Evolutionary conservation across 2,113 vertebrate genomes (phyloP).

Genomic region (Psephotus haematonotus): DNA sequence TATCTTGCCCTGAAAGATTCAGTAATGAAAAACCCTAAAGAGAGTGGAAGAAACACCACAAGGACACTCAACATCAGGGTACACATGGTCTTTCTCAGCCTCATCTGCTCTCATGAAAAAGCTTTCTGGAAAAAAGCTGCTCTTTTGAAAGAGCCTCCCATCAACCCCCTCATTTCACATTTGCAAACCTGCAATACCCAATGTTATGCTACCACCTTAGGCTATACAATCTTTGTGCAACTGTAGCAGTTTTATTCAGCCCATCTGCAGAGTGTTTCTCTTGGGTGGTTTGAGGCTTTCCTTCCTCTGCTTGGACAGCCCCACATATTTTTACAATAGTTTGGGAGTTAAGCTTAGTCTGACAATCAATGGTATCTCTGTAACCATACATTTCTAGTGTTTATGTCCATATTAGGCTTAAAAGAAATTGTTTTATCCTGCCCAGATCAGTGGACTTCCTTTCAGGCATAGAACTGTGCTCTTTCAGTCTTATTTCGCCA

Average conservation of each 20-base stretch:
- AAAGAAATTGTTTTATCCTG: not conserved
- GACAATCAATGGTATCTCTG: not conserved
- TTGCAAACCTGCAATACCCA: not conserved
- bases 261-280: fast-evolving
- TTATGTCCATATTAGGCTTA: not conserved
- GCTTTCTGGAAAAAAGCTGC: not conserved
- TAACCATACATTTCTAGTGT: not conserved
- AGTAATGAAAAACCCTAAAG: not conserved
- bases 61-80: not conserved
- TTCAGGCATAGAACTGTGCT: not conserved
- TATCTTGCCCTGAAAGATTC: not conserved
- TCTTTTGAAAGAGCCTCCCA: not conserved
- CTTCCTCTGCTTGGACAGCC: not conserved
- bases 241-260: not conserved
- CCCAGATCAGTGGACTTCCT: not conserved
- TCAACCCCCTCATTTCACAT: not conserved
- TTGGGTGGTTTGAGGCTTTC: not conserved
- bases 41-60: not conserved
- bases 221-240: not conserved
- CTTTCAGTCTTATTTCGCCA: not conserved
- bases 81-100: fast-evolving
- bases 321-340: not conserved
- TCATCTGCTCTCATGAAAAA: not conserved
- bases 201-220: fast-evolving
- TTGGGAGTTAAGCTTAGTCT: not conserved